Evolutionary conservation across 2,113 vertebrate genomes (phyloP), one percentile per base, ranked within the genome.

Genomic region (Entomyzon cyanotis): DNA sequence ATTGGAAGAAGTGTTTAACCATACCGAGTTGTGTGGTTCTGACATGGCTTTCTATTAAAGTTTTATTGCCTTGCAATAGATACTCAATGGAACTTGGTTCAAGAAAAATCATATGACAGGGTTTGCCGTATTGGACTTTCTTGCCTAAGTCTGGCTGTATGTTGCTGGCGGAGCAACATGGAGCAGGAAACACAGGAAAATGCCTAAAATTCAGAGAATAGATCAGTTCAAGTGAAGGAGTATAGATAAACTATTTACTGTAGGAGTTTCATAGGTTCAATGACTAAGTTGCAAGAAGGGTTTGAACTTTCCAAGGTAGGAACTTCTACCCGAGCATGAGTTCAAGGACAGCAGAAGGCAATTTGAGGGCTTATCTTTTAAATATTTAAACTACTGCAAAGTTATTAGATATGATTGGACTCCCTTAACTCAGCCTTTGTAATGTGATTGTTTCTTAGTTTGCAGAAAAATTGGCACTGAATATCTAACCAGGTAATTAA

Each of bases 321-420:
- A 67, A 33, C 31, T 67, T 91, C 19, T 0, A 0, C 25, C 18
- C 37, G 52, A 83, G 7, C 10, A 4, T 37, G 58, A 79, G 71
- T 83, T 91, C n/a, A 76, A 63, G 56, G 35, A 37, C 42, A 44
- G 71, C 0, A 0, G 33, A 67, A 67, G 52, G 37, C 31, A 79
- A 33, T 89, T 53, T 78, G 28, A 55, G 25, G 64, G 35, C 25
- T 75, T 88, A 28, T 70, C 50, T 84, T 78, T 33, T 41, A 74
- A 74, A 30, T 75, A 62, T 59, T 87, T 74, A 24, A 24, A 23
- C 11, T 85, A 31, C 30, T 59, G 10, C 69, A 41, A 92, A 89
- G 8, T 82, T 78, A 11, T 37, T 70, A 58, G 27, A n/a, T 74
- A 24, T 1, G 1, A 21, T n/a, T 70, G 19, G 50, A 41, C 7